These are phyloP conservation scores for Drosophila mulleri DNA, from an alignment of 2,888 invertebrate species.

Conservation along the genomic window DNA sequence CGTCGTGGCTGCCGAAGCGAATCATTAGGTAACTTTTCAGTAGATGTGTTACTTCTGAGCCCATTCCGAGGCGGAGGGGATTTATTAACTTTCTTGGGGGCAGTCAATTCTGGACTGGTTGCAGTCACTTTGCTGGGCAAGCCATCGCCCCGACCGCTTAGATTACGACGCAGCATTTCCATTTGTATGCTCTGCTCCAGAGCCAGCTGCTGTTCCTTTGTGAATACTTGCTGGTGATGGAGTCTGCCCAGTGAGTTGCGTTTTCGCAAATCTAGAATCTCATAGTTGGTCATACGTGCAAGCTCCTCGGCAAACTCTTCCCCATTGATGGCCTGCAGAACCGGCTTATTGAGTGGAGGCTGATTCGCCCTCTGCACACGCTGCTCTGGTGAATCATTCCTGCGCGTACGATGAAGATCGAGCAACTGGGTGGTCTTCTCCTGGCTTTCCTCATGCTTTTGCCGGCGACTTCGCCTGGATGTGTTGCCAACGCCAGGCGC, in stretches of 20 bases:
- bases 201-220: constrained; percentile 35
- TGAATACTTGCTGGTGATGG: constrained; percentile 6
- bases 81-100: neutral
- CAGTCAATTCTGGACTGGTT: neutral
- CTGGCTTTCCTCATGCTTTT: neutral
- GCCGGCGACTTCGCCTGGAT: constrained; percentile 12
- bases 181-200: constrained; percentile 62
- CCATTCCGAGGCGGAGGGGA: neutral
- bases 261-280: constrained; percentile 80
- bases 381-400: no score
- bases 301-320: constrained; percentile 76
- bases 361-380: neutral
- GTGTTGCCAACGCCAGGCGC: constrained; percentile 46
- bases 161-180: constrained; percentile 64
- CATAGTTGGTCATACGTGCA: constrained; percentile 70
- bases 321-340: constrained; percentile 70
- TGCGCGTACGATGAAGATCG: constrained; percentile 51
- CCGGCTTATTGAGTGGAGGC: constrained; percentile 63
- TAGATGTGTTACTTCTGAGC: neutral
- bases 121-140: neutral
- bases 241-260: constrained; percentile 69
- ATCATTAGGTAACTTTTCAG: neutral
- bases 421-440: constrained; percentile 31
- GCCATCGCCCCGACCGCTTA: constrained; percentile 5
- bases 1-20: neutral